Evolutionary conservation across 2,113 vertebrate genomes (phyloP).

Genomic region (Neopipo cinnamomea): DNA sequence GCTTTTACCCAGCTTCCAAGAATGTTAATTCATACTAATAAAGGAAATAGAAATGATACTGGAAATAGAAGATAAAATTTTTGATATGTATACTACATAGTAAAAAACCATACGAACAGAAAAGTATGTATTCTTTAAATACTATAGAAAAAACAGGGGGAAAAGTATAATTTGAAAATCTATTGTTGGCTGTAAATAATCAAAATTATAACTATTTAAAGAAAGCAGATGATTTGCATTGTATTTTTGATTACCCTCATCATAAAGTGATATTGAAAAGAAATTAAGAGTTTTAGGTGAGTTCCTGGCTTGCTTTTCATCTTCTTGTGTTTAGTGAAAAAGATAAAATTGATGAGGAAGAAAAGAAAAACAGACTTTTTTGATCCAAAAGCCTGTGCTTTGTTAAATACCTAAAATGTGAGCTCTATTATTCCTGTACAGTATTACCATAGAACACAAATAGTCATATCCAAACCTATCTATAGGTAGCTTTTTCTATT

Average conservation of each 20-base stretch:
- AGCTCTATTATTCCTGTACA: constrained; percentile 54
- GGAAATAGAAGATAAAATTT: constrained; percentile 63
- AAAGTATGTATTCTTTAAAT: constrained; percentile 50
- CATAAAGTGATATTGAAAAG: constrained; percentile 40
- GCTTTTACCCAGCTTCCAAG: constrained; percentile 41
- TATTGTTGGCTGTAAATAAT: constrained; percentile 44
- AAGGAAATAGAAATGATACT: constrained; percentile 47
- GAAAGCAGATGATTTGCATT: constrained; percentile 43
- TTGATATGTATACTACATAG: constrained; percentile 29
- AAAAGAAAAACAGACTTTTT: constrained; percentile 46
- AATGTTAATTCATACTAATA: constrained; percentile 55
- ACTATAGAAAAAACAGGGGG: constrained; percentile 44
- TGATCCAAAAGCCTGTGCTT: constrained; percentile 56
- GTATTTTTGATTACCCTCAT: constrained; percentile 58
- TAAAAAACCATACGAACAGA: constrained; percentile 25
- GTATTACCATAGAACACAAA: constrained; percentile 59
- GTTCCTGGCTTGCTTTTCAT: constrained; percentile 46
- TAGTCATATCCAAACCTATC: constrained; percentile 65
- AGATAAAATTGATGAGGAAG: constrained; percentile 39
- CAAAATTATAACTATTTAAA: constrained; percentile 56
- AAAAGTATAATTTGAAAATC: constrained; percentile 56
- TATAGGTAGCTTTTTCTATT: constrained; percentile 66
- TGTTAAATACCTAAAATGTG: constrained; percentile 54
- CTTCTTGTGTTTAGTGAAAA: constrained; percentile 60
- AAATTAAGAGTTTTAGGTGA: constrained; percentile 47